Base-by-base conservation (phyloP, 2,888 invertebrate species). In the Heteromyza rotundicornis region DNA sequence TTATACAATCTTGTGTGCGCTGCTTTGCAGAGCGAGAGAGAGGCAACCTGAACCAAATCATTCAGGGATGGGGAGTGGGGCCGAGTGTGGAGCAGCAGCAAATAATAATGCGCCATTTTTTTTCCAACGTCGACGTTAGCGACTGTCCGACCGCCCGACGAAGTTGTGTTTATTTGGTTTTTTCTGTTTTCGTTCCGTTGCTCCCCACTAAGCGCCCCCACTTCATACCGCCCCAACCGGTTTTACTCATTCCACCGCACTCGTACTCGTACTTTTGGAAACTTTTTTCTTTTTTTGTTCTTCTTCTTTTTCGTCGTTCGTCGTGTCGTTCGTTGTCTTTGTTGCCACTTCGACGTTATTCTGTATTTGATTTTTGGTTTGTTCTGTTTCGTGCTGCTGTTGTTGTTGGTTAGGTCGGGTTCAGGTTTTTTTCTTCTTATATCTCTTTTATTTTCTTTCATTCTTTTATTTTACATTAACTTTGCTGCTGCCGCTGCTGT, bases 81-180 rank as follows among this genome's bases (percentile, higher is more conserved):
- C 20, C 2, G 22, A 14, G 8, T n/a, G 22, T n/a, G n/a, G 22
- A 53, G 36, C 40, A 2, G 10, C 53, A 53, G 22, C 19, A 50
- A 56, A 50, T 36, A 35, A 35, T 50, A 57, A 50, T 57, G 57
- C 36, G 57, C 57, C 50, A 57, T 57, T 57, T 57, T 57, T 56
- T 56, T 54, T 12, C 27, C 57, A 56, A 49, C 44, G 17, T 44
- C 44, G 47, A 49, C 23, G 27, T 56, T 32, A 27, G 27, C 27
- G 27, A 27, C 27, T 10, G 27, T 7, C 27, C 27, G 10, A 27
- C 5, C 27, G 27, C 5, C 27, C 27, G 27, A 7, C 27, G 10
- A 10, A 59, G 57, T 60, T 63, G 53, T 64, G 57, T 59, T 50
- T 50, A 56, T 40, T 59, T 57, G 51, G 32, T 27, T 27, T 27